Evolutionary conservation across 2,797 vertebrate genomes (phyloP).

Genomic region (Spinibarbus caldwelli): DNA sequence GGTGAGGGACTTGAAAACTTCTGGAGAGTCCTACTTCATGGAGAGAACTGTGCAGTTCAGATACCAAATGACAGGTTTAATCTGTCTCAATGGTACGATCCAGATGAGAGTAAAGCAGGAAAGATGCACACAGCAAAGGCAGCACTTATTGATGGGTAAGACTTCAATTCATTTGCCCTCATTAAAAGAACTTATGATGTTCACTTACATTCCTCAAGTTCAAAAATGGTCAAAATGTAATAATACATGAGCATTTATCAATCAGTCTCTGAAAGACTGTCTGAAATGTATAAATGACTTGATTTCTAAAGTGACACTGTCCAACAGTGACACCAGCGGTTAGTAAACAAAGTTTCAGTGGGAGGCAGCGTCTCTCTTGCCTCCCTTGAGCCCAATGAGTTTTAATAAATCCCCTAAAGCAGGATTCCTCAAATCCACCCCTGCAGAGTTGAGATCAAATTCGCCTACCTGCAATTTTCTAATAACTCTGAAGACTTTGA

Average conservation of each 20-base stretch:
- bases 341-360: no score
- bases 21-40: constrained; percentile 80
- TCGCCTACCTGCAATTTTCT: no score
- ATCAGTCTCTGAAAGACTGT: no score
- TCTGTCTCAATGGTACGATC: constrained; percentile 77
- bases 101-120: constrained; percentile 78
- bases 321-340: no score
- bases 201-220: background rate
- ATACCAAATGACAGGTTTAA: constrained; percentile 83
- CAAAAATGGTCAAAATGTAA: background rate
- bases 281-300: no score
- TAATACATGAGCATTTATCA: no score
- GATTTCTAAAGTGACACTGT: no score
- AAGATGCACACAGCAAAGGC: constrained; percentile 79
- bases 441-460: no score
- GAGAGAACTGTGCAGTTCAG: constrained; percentile 78
- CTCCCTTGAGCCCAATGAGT: no score
- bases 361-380: no score
- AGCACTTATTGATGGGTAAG: constrained; percentile 81
- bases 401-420: no score
- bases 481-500: fast-evolving
- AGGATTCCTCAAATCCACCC: no score
- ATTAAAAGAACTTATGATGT: background rate
- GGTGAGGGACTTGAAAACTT: constrained; percentile 78
- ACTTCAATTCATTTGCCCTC: background rate